Evolutionary conservation across 2,888 invertebrate genomes (phyloP).

Genomic region (Neocrepidodera transversa): DNA sequence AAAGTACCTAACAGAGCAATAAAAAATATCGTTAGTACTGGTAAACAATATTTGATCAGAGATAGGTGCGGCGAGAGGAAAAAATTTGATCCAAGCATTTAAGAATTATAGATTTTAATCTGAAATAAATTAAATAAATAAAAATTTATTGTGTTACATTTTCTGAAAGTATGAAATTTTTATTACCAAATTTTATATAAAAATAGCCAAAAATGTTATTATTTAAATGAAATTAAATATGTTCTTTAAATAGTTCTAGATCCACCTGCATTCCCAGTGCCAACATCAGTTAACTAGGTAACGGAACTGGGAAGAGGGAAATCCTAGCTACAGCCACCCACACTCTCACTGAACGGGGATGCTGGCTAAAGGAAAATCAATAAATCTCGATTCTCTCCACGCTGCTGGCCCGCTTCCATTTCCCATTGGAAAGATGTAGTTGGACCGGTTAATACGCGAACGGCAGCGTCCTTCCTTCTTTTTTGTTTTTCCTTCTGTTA

Average conservation of each 20-base stretch:
- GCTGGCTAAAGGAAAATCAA: constrained; percentile 38
- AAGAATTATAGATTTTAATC: no score
- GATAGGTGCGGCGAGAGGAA: no score
- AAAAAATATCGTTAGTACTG: no score
- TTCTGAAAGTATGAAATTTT: no score
- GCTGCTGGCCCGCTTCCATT: constrained; percentile 15
- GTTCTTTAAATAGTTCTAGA: constrained; percentile 16
- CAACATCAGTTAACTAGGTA: constrained; percentile 15
- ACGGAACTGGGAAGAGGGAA: constrained; percentile 23
- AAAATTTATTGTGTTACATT: no score
- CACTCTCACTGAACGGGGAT: constrained; percentile 14
- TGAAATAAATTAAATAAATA: no score
- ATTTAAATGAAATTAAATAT: not conserved
- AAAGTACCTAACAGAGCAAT: no score
- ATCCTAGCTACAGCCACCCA: constrained; percentile 26
- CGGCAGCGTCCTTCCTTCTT: constrained; percentile 17
- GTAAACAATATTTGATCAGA: no score
- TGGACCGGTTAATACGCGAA: constrained; percentile 25
- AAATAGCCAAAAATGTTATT: no score
- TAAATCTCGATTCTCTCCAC: constrained; percentile 33
- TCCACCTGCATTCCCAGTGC: constrained; percentile 19
- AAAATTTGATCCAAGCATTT: no score
- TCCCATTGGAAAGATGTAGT: constrained; percentile 35
- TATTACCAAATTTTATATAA: no score
- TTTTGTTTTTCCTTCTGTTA: constrained; percentile 30